These are phyloP conservation scores for Cassiopea xamachana DNA, from an alignment of 30 jellyfish, hydroid and myxozoan genomes.

Conservation along the genomic window DNA sequence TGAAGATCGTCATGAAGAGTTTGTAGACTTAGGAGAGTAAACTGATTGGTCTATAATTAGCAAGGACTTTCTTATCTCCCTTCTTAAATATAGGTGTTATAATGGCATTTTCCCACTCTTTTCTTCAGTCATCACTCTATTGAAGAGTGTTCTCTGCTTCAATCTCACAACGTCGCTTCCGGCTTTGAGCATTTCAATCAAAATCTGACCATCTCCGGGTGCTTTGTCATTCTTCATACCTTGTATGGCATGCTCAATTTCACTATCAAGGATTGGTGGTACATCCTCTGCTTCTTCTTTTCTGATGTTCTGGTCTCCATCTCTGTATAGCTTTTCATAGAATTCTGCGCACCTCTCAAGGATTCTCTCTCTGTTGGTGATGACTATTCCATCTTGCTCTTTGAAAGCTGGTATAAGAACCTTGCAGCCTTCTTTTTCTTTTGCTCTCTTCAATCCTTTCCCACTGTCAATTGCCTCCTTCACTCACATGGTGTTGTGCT, in stretches of 20 bases:
- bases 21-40: conserved; percentile 48
- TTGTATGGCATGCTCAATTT: conserved; percentile 31
- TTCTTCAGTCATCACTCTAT: conserved; percentile 48
- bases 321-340: too few relatives aligned
- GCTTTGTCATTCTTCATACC: conserved; percentile 12
- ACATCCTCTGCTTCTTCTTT: too few relatives aligned
- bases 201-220: conserved; percentile 17
- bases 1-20: conserved; percentile 30
- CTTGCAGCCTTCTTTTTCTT: conserved; percentile 5
- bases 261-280: too few relatives aligned
- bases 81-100: conserved; percentile 45
- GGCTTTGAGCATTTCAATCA: conserved; percentile 51
- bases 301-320: background rate
- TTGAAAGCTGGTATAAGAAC: conserved; percentile 58
- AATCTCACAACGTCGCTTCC: conserved; percentile 38
- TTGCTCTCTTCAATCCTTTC: conserved; percentile 46
- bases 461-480: conserved; percentile 51
- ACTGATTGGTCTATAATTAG: too few relatives aligned
- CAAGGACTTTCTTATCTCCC: conserved; percentile 69
- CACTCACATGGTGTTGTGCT: conserved; percentile 48
- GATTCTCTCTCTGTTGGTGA: conserved; percentile 62
- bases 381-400: conserved; percentile 34
- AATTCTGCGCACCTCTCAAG: conserved; percentile 61
- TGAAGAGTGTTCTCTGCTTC: conserved; percentile 26
- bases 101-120: conserved; percentile 71